These are phyloP conservation scores for Philhelius pedissequus DNA, from an alignment of 2,888 invertebrate genomes.

Conservation along the genomic window DNA sequence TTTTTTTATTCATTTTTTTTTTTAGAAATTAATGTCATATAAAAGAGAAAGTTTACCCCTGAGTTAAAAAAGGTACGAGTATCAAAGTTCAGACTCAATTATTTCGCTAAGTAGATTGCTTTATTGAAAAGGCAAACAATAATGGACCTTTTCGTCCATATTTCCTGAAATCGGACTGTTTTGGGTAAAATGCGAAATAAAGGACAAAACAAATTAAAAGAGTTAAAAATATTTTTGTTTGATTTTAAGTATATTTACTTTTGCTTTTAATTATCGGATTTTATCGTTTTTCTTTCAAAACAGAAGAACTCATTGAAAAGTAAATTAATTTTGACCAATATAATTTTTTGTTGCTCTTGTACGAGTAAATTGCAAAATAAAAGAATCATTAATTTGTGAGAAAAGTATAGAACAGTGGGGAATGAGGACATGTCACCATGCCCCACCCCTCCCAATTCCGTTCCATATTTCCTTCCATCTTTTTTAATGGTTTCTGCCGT, in stretches of 20 bases:
- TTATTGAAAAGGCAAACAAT: neutral
- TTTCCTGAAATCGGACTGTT: neutral
- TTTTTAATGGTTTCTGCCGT: conserved; percentile 5
- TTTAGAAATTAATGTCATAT: neutral
- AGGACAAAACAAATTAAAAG: neutral
- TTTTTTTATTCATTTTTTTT: neutral
- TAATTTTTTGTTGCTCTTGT: neutral
- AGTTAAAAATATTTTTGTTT: neutral
- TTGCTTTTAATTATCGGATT: conserved; percentile 11
- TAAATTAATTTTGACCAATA: conserved; percentile 36
- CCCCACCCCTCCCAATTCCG: neutral
- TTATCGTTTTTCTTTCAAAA: conserved; percentile 11
- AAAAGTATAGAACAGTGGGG: neutral
- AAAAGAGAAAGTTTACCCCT: neutral
- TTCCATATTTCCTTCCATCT: neutral
- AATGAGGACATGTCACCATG: too few relatives aligned
- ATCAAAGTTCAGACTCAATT: neutral
- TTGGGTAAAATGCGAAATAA: neutral
- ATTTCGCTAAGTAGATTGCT: neutral
- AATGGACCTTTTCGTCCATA: neutral
- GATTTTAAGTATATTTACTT: neutral
- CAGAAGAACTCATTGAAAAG: conserved; percentile 8
- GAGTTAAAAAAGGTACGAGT: too few relatives aligned
- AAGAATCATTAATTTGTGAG: conserved; percentile 41
- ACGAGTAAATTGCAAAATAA: conserved; percentile 25